Percentiles rank a stretch among this genome's conserved stretches.
Evolutionary conservation across 2,113 vertebrate genomes (phyloP).

Genomic region (Ptychochromis oligacanthus): DNA sequence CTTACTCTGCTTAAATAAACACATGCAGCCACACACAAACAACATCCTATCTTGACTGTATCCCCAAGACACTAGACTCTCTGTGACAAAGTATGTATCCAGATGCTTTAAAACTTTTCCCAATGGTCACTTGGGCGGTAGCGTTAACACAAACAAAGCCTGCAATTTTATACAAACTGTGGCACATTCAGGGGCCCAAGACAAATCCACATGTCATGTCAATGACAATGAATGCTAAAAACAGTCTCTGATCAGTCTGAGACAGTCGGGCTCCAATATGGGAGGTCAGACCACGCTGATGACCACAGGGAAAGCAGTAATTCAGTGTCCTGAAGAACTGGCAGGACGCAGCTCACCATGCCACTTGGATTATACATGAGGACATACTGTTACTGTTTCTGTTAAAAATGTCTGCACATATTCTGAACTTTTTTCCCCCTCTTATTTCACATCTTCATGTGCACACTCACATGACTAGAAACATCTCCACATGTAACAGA

Average conservation of each 20-base stretch:
- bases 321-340: conserved; percentile 63
- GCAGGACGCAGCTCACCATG: conserved; percentile 32
- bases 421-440: background rate
- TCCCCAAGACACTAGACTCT: background rate
- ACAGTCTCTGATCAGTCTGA: conserved; percentile 61
- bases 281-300: conserved; percentile 62
- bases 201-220: conserved; percentile 74
- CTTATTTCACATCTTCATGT: background rate
- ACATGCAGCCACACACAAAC: conserved; percentile 16
- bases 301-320: conserved; percentile 69
- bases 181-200: conserved; percentile 51
- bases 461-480: background rate
- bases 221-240: conserved; percentile 65
- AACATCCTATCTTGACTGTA: conserved; percentile 18
- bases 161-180: conserved; percentile 67
- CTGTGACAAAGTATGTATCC: conserved; percentile 23
- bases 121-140: conserved; percentile 56
- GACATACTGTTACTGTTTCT: conserved; percentile 3
- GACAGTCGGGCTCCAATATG: conserved; percentile 40
- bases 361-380: conserved; percentile 16
- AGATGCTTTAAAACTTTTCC: conserved; percentile 46
- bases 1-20: background rate
- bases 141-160: conserved; percentile 57
- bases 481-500: background rate
- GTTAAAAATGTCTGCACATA: background rate